phyloP scores from a whole-genome alignment of 2,113 vertebrate genomes.

The Solenodon paradoxus region DNA sequence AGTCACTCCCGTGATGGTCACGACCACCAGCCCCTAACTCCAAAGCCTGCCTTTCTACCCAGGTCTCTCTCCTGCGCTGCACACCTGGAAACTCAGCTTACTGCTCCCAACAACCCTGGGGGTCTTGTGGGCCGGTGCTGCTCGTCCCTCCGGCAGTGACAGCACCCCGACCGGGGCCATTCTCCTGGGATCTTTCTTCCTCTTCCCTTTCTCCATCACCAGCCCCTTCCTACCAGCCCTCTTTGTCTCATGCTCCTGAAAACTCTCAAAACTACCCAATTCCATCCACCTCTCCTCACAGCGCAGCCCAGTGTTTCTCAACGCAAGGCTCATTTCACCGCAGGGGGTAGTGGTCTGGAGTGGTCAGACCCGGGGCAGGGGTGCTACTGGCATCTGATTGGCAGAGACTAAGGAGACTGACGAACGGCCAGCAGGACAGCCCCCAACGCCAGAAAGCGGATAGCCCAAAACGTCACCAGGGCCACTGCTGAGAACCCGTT shows the following conservation, averaged over 20 bases:
- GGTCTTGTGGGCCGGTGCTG: too few relatives aligned
- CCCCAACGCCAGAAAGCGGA: background rate
- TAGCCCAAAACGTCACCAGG: background rate
- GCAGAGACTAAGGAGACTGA: background rate
- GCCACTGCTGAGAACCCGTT: background rate
- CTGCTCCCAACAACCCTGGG: background rate
- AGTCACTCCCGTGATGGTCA: background rate
- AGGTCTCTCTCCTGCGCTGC: background rate
- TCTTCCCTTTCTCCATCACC: fast-evolving
- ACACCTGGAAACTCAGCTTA: background rate
- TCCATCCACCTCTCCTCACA: background rate
- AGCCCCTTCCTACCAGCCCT: background rate
- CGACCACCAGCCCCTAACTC: background rate
- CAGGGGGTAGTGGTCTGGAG: background rate
- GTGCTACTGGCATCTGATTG: background rate
- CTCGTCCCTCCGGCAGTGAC: fast-evolving
- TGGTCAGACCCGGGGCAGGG: background rate
- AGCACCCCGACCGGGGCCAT: background rate
- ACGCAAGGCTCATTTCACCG: too few relatives aligned
- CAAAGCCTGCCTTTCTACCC: background rate
- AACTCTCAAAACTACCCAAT: background rate
- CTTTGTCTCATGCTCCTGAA: background rate
- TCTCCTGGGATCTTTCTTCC: background rate
- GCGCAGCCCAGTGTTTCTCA: background rate
- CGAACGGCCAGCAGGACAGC: background rate